Evolutionary conservation across 2,113 vertebrate species (phyloP).

Genomic region (Prochilodus magdalenae): DNA sequence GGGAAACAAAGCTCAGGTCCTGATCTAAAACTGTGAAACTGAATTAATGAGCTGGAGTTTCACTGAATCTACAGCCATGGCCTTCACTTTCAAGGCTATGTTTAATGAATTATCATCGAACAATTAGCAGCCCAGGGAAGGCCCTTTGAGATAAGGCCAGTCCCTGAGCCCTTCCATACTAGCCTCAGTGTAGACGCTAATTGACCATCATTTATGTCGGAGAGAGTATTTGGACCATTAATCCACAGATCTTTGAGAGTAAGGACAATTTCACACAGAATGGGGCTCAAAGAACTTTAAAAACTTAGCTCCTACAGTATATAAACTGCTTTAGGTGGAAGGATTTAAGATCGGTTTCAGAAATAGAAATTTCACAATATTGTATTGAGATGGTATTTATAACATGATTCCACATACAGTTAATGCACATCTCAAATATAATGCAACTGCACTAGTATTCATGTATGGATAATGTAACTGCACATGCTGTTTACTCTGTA

Average conservation of each 20-base stretch:
- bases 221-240: slow-evolving; percentile 4
- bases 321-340: too few relatives aligned
- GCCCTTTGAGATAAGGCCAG: not conserved
- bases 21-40: not conserved
- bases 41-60: not conserved
- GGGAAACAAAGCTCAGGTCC: not conserved
- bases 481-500: too few relatives aligned
- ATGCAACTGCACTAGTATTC: too few relatives aligned
- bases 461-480: too few relatives aligned
- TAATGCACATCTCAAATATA: too few relatives aligned
- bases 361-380: too few relatives aligned
- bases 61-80: not conserved
- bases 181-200: not conserved
- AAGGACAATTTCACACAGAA: not conserved
- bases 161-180: not conserved
- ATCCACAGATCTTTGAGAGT: not conserved
- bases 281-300: not conserved
- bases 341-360: too few relatives aligned
- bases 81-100: not conserved
- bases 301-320: not conserved
- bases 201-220: not conserved
- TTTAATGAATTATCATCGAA: slow-evolving; percentile 7
- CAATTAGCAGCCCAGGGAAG: not conserved
- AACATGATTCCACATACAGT: too few relatives aligned
- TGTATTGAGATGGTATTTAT: too few relatives aligned